These are phyloP conservation scores for Dynastes maya DNA, from an alignment of 2,888 invertebrate genomes.

Conservation along the genomic window DNA sequence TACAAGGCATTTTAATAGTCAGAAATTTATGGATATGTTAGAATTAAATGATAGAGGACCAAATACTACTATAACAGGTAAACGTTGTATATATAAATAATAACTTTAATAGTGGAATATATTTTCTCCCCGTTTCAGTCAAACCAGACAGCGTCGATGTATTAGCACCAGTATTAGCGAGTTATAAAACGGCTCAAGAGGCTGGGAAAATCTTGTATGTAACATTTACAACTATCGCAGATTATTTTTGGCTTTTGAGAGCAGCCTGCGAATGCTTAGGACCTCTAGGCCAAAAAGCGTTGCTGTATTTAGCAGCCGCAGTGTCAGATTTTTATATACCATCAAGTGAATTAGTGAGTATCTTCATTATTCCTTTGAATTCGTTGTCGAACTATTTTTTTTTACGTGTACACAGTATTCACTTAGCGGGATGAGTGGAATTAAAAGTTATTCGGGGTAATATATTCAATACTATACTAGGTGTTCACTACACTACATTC, in stretches of 20 bases:
- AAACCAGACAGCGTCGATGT: constrained; percentile 83
- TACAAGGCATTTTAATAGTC: constrained; percentile 87
- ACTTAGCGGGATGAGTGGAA: no score
- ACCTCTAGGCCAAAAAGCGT: constrained; percentile 77
- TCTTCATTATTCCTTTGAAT: neutral
- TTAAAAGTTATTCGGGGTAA: no score
- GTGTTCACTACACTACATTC: no score
- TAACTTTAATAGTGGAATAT: no score
- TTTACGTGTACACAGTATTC: no score
- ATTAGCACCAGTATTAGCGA: constrained; percentile 80
- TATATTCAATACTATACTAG: no score
- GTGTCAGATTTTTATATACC: constrained; percentile 99
- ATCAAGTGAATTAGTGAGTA: constrained; percentile 87
- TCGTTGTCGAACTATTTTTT: no score
- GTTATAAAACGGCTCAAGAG: constrained; percentile 87
- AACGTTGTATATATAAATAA: neutral
- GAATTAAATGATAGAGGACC: constrained; percentile 78
- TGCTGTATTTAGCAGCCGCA: constrained; percentile 97
- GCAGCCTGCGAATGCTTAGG: constrained; percentile 87
- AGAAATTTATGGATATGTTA: constrained; percentile 86
- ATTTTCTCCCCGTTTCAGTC: constrained; percentile 69
- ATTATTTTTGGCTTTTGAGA: constrained; percentile 93
- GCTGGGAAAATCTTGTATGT: constrained; percentile 83
- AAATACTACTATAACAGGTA: constrained; percentile 79
- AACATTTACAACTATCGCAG: constrained; percentile 88